Evolutionary conservation across 1,140 invertebrate species (phyloP), one percentile per base, ranked within the genome.

Genomic region (Berghia stephanieae): DNA sequence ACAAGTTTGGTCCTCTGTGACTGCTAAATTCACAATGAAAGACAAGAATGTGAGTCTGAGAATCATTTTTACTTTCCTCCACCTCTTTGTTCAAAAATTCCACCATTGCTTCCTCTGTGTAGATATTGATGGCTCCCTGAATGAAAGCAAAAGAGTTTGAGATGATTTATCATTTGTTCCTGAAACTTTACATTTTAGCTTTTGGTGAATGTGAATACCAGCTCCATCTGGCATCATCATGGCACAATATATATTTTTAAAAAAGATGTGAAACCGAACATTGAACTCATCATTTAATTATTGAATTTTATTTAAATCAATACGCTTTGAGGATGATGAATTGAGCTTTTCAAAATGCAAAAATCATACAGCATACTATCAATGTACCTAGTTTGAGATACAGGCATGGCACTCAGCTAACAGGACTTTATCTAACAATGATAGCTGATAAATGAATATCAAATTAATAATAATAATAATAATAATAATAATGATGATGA

Each of bases 21-120:
- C 95, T 94, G 0, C 96, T 98, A 90, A 98, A 99, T 90, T 99
- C 98, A 89, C 98, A 99, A 87, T 99, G 98, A 86, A 99, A 99
- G 38, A 99, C 94, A 34, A 99, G 88, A 63, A 99, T 94, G n/a
- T 99, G 89, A 44, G 98, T 94, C 63, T 94, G 88, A 77, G 93
- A 93, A 8, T 18, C 80, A 74, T 83, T 84, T 82, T 52, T 78
- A 44, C 73, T 75, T 83, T 85, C 83, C 82, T 91, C 86, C 2
- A 55, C 40, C 43, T 63, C 31, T 46, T 57, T 52, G 43, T 67
- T 85, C 16, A 96, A 91, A 66, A 93, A 91, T 78, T 92, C 88
- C 38, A 92, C 85, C 13, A 96, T 91, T 77, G 93, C 91, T 2
- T 95, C 93, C 80, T 93, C 93, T 0, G 93, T 95, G 86, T 94